Base-by-base conservation (phyloP, 2,888 invertebrate genomes). In the Cheilosia vernalis region DNA sequence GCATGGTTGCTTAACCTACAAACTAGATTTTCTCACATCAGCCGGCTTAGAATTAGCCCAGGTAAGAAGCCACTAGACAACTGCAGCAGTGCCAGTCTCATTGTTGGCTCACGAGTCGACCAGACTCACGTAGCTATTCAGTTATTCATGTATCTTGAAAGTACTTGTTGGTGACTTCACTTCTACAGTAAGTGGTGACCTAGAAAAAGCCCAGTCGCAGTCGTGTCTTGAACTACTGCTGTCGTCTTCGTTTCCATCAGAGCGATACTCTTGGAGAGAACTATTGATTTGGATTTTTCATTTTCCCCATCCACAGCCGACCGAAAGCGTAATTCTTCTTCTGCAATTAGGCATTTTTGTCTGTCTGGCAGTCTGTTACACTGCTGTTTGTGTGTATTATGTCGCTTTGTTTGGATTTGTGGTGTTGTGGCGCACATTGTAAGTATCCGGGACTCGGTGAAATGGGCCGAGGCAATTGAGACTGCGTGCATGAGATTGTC, bases 91-190 rank as follows among this genome's bases (percentile, higher is more conserved):
- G 69, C 61, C 78, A 51, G 63, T 83, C 66, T 56, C 67, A 78
- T 73, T 83, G 72, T 72, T 53, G 56, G 77, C 72, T 30, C 53
- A 33, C 63, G 60, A 83, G 49, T 33, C 67, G 19, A 24, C 55
- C 27, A 72, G 51, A 77, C 47, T 9, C n/a, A 56, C 17, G 37
- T 63, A 17, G 51, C 37, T 42, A 33, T 66, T 17, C 17, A 37
- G 37, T 13, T 55, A 21, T 61, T 44, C 42, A 27, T 27, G 37
- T 24, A 51, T 64, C 63, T 78, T 78, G 61, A 78, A 73, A 83
- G 83, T 72, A 66, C 82, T 77, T 66, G 67, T 83, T 73, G 78
- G 67, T 78, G 83, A 83, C 78, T 83, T 83, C 78, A 56, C 72
- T 72, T 67, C 72, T 37, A n/a, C 17, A 56, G 63, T 72, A 61